phyloP scores from a whole-genome alignment of 1,140 invertebrate genomes.

The Thaumetopoea pityocampa region DNA sequence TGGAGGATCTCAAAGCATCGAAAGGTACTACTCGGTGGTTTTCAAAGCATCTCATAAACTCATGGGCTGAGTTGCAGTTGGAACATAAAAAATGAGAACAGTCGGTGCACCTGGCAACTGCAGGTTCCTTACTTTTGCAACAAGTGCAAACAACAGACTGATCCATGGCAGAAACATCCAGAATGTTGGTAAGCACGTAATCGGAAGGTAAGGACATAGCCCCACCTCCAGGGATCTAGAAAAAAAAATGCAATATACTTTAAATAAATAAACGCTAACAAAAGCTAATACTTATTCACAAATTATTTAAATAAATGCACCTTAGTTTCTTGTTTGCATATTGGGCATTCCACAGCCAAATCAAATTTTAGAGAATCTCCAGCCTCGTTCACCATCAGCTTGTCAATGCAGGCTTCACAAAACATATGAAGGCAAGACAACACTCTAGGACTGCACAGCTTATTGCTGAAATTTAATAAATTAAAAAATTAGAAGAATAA shows the following conservation, averaged over 20 bases:
- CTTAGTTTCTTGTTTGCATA: conserved; percentile 89
- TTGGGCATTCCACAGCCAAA: conserved; percentile 81
- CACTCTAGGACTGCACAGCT: conserved; percentile 87
- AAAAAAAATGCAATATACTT: conserved; percentile 7
- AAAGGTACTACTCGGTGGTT: conserved; percentile 92
- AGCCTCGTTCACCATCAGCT: conserved; percentile 83
- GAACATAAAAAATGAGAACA: conserved; percentile 95
- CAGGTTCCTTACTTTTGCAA: conserved; percentile 92
- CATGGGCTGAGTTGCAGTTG: conserved; percentile 95
- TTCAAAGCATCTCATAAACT: conserved; percentile 96
- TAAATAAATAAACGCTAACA: conserved; percentile 7
- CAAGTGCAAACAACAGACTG: conserved; percentile 89
- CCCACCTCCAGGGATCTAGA: conserved; percentile 81
- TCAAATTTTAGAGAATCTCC: conserved; percentile 78
- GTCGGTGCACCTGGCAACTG: conserved; percentile 93
- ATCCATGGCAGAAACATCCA: conserved; percentile 89
- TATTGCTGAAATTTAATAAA: conserved; percentile 77
- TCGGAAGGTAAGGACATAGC: conserved; percentile 86
- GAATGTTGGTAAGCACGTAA: conserved; percentile 89
- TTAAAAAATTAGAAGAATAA: too few relatives aligned
- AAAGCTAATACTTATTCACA: not conserved
- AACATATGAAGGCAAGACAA: conserved; percentile 95
- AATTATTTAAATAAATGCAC: conserved; percentile 70
- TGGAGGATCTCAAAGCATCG: conserved; percentile 88
- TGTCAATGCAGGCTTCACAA: conserved; percentile 91